These are phyloP conservation scores for Leucopsar rothschildi DNA, from an alignment of 2,113 vertebrate species.

Conservation along the genomic window DNA sequence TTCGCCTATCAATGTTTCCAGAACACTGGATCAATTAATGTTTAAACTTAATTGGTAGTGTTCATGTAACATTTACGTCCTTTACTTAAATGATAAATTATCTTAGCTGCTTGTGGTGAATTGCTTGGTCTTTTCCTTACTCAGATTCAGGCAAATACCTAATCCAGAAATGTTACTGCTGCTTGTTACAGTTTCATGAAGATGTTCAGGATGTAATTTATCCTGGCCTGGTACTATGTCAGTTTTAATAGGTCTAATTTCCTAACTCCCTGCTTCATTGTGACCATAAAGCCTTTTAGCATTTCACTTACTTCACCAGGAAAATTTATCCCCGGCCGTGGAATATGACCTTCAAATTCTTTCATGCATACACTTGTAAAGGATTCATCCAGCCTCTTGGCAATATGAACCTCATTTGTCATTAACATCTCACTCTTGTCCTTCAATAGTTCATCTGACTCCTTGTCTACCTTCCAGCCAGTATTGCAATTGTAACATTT, in stretches of 20 bases:
- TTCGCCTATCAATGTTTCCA: neutral
- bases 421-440: conserved; percentile 4
- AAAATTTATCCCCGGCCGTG: conserved; percentile 35
- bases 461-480: neutral
- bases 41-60: neutral
- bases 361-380: neutral
- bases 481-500: neutral
- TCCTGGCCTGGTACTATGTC: neutral
- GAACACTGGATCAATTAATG: neutral
- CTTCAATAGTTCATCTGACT: neutral
- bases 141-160: neutral
- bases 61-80: neutral
- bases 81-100: neutral
- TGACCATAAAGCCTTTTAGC: conserved; percentile 29
- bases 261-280: neutral
- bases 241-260: conserved; percentile 46
- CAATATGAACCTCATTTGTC: conserved; percentile 28
- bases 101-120: neutral
- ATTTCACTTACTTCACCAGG: conserved; percentile 7
- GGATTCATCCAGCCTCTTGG: conserved; percentile 26
- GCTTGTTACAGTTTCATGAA: neutral
- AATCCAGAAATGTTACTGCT: neutral
- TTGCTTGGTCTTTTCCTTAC: neutral
- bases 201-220: neutral
- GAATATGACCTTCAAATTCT: conserved; percentile 44